These are phyloP conservation scores for Gandaritis pyraliata DNA, from an alignment of 2,888 invertebrate genomes.

Conservation along the genomic window DNA sequence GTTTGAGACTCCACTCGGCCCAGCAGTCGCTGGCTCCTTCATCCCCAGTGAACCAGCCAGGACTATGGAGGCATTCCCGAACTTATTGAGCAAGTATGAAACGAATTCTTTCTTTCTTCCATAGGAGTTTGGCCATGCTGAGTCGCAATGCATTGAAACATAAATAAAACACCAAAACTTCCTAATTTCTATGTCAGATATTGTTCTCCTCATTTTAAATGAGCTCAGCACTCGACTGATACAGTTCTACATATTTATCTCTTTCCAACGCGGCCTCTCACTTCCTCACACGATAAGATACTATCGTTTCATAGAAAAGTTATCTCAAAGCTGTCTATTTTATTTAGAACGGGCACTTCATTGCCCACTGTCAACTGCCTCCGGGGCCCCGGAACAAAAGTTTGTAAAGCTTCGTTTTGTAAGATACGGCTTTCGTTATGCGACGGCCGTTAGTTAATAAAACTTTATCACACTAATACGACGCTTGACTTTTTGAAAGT, in stretches of 20 bases:
- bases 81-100: slow-evolving; percentile 89
- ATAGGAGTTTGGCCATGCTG: no score
- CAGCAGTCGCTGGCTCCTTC: slow-evolving; percentile 93
- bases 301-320: not conserved
- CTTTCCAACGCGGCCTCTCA: not conserved
- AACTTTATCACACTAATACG: no score
- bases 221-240: no score
- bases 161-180: no score
- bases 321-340: not conserved
- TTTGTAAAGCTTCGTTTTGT: not conserved
- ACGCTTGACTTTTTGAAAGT: no score
- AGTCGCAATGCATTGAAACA: no score
- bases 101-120: no score
- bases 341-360: not conserved
- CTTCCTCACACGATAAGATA: not conserved
- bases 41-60: slow-evolving; percentile 92
- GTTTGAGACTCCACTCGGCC: slow-evolving; percentile 94
- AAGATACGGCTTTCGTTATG: not conserved
- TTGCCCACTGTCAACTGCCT: slow-evolving; percentile 21
- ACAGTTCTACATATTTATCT: not conserved
- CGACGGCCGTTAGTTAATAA: not conserved
- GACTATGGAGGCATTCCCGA: slow-evolving; percentile 89
- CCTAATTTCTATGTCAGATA: no score
- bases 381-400: slow-evolving; percentile 15
- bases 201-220: not conserved